These are phyloP conservation scores for Acrobasis consociella DNA, from an alignment of 2,888 invertebrate species.

Conservation along the genomic window DNA sequence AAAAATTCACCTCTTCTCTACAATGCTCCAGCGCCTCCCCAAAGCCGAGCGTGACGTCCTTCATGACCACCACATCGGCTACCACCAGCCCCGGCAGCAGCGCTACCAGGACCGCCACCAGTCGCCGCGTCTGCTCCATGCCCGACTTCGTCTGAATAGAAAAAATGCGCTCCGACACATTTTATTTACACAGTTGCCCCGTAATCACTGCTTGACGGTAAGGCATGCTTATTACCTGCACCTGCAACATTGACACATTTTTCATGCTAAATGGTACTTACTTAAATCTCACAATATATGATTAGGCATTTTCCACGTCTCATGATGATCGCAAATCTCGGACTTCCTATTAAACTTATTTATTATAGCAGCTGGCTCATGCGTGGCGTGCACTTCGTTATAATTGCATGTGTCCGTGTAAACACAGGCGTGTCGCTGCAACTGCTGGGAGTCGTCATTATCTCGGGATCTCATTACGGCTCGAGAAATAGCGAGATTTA, in stretches of 20 bases:
- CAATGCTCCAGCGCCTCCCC: constrained; percentile 71
- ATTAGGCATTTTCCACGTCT: not conserved
- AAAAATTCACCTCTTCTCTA: constrained; percentile 58
- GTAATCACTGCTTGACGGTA: not conserved
- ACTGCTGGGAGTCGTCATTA: not conserved
- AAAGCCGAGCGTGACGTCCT: constrained; percentile 74
- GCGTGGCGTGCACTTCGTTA: not conserved
- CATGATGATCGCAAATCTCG: not conserved
- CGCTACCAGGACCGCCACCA: constrained; percentile 31
- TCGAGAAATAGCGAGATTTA: constrained; percentile 10
- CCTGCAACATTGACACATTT: constrained; percentile 24
- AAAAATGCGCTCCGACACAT: constrained; percentile 7
- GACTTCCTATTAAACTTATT: not conserved
- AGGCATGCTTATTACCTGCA: constrained; percentile 13
- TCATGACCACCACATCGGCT: constrained; percentile 54
- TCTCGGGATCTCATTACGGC: constrained; percentile 20
- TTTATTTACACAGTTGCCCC: not conserved
- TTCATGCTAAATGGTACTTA: constrained; percentile 20
- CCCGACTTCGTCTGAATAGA: not conserved
- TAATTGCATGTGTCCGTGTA: not conserved
- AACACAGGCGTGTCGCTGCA: not conserved
- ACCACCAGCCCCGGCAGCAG: constrained; percentile 28
- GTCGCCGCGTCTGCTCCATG: constrained; percentile 22
- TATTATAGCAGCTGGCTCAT: not conserved
- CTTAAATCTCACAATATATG: not conserved